Evolutionary conservation across 2,888 invertebrate genomes (phyloP).

Genomic region (Adela reaumurella): DNA sequence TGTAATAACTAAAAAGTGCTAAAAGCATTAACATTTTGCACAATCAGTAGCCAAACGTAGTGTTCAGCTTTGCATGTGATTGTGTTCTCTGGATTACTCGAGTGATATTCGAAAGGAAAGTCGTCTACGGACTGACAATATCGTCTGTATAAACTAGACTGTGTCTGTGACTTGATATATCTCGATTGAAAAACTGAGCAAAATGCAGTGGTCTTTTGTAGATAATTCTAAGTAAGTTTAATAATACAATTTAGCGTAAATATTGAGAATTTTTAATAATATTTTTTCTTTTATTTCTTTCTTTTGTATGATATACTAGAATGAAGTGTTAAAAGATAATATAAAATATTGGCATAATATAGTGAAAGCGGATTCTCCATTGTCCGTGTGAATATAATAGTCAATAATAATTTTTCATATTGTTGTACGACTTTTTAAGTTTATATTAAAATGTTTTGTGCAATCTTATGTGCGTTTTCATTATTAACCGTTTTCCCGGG

Average conservation of each 20-base stretch:
- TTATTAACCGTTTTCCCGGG: slow-evolving; percentile 16
- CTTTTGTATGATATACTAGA: slow-evolving; percentile 54
- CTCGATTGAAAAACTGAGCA: slow-evolving; percentile 51
- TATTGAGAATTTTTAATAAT: slow-evolving; percentile 52
- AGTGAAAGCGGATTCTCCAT: slow-evolving; percentile 67
- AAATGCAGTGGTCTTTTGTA: slow-evolving; percentile 53
- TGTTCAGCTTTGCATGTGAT: background rate
- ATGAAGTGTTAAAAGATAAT: slow-evolving; percentile 59
- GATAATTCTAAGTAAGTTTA: slow-evolving; percentile 52
- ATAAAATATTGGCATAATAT: slow-evolving; percentile 62
- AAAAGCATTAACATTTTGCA: background rate
- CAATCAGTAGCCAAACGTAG: background rate
- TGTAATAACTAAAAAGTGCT: background rate
- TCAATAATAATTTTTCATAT: slow-evolving; percentile 81
- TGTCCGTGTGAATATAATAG: slow-evolving; percentile 69
- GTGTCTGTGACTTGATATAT: no score
- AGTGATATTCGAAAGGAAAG: background rate
- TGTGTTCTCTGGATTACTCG: no score
- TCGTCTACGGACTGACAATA: background rate
- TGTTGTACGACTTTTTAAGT: slow-evolving; percentile 84
- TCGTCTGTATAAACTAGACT: background rate
- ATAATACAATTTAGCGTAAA: slow-evolving; percentile 48
- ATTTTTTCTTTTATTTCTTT: slow-evolving; percentile 52
- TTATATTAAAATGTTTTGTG: slow-evolving; percentile 84
- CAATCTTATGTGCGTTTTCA: slow-evolving; percentile 53